A percentile compares a stretch with the other conserved stretches of the same genome.
phyloP scores from a whole-genome alignment of 1,140 invertebrate species.

The Hylaeus volcanicus region DNA sequence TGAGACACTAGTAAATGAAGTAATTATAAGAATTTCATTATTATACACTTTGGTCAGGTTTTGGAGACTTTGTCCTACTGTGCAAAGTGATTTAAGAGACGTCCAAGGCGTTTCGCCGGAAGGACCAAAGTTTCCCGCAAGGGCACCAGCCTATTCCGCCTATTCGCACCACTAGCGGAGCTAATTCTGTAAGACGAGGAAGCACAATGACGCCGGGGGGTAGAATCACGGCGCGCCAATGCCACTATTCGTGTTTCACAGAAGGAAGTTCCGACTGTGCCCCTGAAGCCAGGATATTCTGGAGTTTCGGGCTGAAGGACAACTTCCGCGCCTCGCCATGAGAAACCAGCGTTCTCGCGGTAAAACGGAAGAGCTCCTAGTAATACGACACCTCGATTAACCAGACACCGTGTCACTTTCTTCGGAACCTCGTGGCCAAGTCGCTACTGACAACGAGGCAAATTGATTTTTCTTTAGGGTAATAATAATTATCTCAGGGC shows the following conservation, averaged over 20 bases:
- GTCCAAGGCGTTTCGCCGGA: slow-evolving; percentile 46
- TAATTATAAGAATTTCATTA: not conserved
- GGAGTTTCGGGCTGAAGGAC: slow-evolving; percentile 13
- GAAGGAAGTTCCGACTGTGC: slow-evolving; percentile 14
- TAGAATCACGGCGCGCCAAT: not conserved
- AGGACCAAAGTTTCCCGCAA: slow-evolving; percentile 50
- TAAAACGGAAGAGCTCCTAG: not conserved
- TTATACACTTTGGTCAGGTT: not conserved
- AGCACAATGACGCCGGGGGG: not conserved
- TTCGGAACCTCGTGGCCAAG: no score
- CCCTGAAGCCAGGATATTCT: not conserved
- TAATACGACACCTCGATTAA: not conserved
- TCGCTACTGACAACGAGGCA: no score
- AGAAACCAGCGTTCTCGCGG: not conserved
- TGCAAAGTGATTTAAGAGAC: slow-evolving; percentile 59
- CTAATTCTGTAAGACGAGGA: slow-evolving; percentile 30
- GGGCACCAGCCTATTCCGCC: slow-evolving; percentile 1
- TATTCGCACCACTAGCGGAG: not conserved
- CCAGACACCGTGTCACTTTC: not conserved
- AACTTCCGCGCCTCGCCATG: not conserved
- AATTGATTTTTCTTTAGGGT: no score
- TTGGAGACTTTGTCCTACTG: not conserved
- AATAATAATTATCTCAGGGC: no score
- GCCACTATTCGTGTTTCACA: slow-evolving; percentile 18
- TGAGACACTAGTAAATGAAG: no score